Evolutionary conservation across 2,113 vertebrate genomes (phyloP).

Genomic region (Uria aalge): DNA sequence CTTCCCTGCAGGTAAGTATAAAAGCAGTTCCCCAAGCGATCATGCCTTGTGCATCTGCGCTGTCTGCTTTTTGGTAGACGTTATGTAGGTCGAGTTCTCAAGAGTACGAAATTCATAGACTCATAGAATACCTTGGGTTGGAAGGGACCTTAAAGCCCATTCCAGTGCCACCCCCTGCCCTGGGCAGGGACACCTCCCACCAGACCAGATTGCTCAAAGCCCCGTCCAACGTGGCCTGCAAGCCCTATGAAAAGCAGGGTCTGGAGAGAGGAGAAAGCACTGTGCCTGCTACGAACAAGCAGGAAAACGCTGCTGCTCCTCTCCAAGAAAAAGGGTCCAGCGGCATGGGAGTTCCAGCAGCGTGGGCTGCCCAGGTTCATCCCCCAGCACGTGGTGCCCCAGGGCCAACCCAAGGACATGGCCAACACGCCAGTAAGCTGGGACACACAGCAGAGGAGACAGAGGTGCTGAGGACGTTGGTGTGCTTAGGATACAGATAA

Average conservation of each 20-base stretch:
- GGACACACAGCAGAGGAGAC: background rate
- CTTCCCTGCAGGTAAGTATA: background rate
- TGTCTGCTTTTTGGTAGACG: background rate
- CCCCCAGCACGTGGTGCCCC: background rate
- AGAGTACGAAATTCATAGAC: background rate
- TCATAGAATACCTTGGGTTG: background rate
- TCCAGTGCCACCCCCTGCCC: background rate
- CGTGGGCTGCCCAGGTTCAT: background rate
- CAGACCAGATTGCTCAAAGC: background rate
- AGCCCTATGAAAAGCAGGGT: background rate
- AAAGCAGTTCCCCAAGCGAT: background rate
- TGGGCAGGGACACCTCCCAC: background rate
- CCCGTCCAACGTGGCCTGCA: background rate
- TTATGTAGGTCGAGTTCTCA: background rate
- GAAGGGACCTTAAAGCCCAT: background rate
- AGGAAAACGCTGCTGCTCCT: background rate
- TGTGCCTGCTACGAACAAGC: background rate
- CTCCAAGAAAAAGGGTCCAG: background rate
- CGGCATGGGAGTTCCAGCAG: accelerated
- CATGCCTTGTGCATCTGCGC: background rate
- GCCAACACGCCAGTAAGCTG: background rate
- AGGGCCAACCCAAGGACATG: background rate
- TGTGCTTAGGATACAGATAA: background rate
- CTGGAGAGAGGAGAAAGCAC: background rate
- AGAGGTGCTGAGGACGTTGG: background rate